phyloP scores from a whole-genome alignment of 2,888 invertebrate genomes.

The Iselma pallidipennis region DNA sequence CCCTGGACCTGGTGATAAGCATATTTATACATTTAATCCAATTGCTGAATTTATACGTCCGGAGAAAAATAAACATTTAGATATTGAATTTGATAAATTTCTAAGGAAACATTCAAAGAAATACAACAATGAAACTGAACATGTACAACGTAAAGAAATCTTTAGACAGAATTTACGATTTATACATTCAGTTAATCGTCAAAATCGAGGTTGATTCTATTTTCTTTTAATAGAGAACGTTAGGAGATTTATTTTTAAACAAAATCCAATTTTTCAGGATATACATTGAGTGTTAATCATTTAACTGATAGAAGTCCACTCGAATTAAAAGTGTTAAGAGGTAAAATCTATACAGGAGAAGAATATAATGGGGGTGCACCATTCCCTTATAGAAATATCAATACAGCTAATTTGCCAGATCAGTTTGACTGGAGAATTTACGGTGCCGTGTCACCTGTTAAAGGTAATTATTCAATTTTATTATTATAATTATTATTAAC shows the following conservation, averaged over 20 bases:
- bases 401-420: slow-evolving; percentile 67
- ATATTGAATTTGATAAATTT: slow-evolving; percentile 76
- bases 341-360: slow-evolving; percentile 65
- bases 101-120: slow-evolving; percentile 70
- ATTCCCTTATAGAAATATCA: slow-evolving; percentile 70
- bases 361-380: slow-evolving; percentile 75
- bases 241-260: no score
- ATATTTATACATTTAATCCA: slow-evolving; percentile 86
- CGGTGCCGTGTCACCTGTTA: slow-evolving; percentile 93
- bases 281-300: slow-evolving; percentile 81
- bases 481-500: not conserved
- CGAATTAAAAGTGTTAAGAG: slow-evolving; percentile 77
- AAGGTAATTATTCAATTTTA: slow-evolving; percentile 65
- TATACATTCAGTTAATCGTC: slow-evolving; percentile 49
- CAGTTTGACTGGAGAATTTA: slow-evolving; percentile 87
- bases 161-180: slow-evolving; percentile 87
- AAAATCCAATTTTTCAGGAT: slow-evolving; percentile 65
- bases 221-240: no score
- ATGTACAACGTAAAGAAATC: slow-evolving; percentile 70
- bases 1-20: slow-evolving; percentile 82
- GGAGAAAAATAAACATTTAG: slow-evolving; percentile 69
- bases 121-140: slow-evolving; percentile 70
- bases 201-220: slow-evolving; percentile 41
- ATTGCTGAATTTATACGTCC: slow-evolving; percentile 88
- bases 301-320: slow-evolving; percentile 79